Conservation (phyloP, 2,113 vertebrate genomes). For the Taurulus bubalis region DNA sequence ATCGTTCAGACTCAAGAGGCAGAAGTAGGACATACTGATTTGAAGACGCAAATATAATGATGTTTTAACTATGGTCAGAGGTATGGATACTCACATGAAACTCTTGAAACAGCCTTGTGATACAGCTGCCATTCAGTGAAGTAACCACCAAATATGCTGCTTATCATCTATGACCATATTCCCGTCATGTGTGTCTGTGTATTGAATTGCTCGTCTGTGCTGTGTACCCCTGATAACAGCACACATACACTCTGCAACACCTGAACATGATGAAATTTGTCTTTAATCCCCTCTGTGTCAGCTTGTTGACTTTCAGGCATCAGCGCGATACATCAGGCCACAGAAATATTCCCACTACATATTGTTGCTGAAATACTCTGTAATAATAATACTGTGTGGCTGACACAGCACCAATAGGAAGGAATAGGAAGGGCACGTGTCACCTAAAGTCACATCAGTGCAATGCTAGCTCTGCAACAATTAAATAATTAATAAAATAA, state of each 20-base stretch:
- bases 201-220: neutral
- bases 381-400: neutral
- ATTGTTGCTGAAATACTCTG: neutral
- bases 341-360: neutral
- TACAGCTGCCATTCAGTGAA: neutral
- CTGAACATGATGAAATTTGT: neutral
- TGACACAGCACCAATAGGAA: conserved; percentile 33
- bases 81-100: neutral
- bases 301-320: conserved; percentile 9
- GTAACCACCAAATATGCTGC: neutral
- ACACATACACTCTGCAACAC: neutral
- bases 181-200: neutral
- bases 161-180: neutral
- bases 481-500: no score
- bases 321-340: neutral
- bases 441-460: conserved; percentile 27
- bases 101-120: neutral
- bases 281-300: neutral
- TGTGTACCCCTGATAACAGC: neutral
- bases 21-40: neutral
- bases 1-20: neutral
- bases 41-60: neutral
- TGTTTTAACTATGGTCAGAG: neutral
- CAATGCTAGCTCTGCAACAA: conserved; percentile 19
- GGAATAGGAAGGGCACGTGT: conserved; percentile 4